phyloP scores from a whole-genome alignment of 2,113 vertebrate genomes.

The Bothrops jararaca region DNA sequence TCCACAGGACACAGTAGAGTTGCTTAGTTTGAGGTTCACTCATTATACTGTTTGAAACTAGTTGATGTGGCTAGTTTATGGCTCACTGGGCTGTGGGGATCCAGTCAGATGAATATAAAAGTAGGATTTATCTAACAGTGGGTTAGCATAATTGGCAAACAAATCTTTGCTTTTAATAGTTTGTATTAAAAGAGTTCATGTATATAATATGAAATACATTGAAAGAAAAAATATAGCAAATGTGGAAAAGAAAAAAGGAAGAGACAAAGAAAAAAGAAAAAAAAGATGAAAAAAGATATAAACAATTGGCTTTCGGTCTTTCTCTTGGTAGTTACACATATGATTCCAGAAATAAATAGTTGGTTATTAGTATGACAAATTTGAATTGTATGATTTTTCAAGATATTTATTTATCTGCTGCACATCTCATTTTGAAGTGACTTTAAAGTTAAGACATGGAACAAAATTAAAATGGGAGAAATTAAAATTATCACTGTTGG shows the following conservation, averaged over 20 bases:
- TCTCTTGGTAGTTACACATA: not conserved
- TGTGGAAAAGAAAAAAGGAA: not conserved
- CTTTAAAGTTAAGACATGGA: not conserved
- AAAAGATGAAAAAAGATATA: not conserved
- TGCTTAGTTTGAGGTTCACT: not conserved
- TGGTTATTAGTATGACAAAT: not conserved
- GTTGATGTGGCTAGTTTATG: not conserved
- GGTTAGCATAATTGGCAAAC: not conserved
- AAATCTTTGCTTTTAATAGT: not conserved
- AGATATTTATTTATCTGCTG: not conserved
- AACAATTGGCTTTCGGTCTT: not conserved
- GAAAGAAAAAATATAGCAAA: not conserved
- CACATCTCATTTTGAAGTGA: not conserved
- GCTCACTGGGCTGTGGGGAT: not conserved
- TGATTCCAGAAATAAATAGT: not conserved
- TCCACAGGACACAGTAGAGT: not conserved
- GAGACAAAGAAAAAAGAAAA: not conserved
- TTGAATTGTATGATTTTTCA: not conserved
- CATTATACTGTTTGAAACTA: not conserved
- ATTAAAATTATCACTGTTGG: not conserved
- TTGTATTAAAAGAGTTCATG: not conserved
- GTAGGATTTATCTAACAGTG: not conserved
- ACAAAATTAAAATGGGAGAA: not conserved
- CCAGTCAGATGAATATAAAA: not conserved
- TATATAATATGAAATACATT: not conserved